Conservation (phyloP, 2,888 invertebrate genomes). For the Lamellibrachia satsuma region DNA sequence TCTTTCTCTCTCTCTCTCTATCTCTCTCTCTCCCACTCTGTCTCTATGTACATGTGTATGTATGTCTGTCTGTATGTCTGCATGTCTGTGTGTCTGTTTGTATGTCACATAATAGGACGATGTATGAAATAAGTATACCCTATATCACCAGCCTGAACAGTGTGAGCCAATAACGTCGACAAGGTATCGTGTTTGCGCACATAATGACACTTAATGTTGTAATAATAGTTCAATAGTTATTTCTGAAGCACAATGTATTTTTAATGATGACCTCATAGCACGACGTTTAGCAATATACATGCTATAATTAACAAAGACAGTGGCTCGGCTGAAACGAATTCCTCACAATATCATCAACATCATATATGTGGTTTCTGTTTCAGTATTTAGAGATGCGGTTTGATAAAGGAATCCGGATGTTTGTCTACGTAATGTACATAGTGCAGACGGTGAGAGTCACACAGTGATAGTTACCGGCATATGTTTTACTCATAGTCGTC, state of each 20-base stretch:
- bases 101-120: neutral
- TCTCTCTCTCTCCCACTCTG: too few relatives aligned
- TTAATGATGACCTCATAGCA: neutral
- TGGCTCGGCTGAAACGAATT: neutral
- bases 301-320: neutral
- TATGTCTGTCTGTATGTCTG: too few relatives aligned
- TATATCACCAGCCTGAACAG: neutral
- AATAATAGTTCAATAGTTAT: neutral
- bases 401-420: slow-evolving; percentile 76
- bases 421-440: slow-evolving; percentile 85
- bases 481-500: neutral
- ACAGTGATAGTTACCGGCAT: neutral
- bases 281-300: neutral
- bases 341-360: neutral
- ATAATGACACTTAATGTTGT: neutral
- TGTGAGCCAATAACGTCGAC: neutral
- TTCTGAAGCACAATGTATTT: neutral
- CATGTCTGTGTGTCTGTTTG: too few relatives aligned
- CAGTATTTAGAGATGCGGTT: slow-evolving; percentile 90
- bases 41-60: too few relatives aligned
- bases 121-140: neutral
- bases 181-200: neutral
- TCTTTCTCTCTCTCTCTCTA: too few relatives aligned
- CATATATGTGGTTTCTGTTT: slow-evolving; percentile 50
- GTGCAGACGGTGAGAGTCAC: slow-evolving; percentile 82